These are phyloP conservation scores for Passer montanus DNA, from an alignment of 2,113 vertebrate species.

Conservation along the genomic window DNA sequence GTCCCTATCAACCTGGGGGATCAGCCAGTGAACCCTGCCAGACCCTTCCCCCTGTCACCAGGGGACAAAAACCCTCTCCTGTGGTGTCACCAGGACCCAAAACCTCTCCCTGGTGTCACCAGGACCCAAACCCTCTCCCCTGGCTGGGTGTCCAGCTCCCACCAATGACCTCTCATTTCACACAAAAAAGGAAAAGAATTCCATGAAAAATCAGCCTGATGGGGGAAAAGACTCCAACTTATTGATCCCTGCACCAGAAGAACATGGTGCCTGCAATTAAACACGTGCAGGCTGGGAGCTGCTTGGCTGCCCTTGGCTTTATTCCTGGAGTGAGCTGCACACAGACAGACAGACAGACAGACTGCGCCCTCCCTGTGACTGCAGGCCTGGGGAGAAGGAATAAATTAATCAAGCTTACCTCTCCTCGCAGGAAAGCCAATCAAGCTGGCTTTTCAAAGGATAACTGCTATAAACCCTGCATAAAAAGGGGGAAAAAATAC, in stretches of 20 bases:
- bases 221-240: neutral
- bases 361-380: neutral
- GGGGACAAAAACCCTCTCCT: too few species aligned
- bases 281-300: neutral
- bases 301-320: neutral
- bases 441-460: neutral
- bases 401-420: slow-evolving; percentile 25
- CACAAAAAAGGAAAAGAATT: neutral
- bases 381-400: neutral
- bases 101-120: rapidly evolving
- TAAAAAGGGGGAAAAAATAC: neutral
- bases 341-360: neutral
- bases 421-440: neutral
- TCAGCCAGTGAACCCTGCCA: neutral
- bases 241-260: neutral
- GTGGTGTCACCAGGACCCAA: neutral
- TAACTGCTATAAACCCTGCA: slow-evolving; percentile 1
- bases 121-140: neutral
- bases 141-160: neutral
- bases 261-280: neutral
- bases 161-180: neutral
- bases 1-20: neutral
- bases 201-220: neutral
- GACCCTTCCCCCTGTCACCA: neutral
- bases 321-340: neutral